Evolutionary conservation across 2,113 vertebrate species (phyloP).

Genomic region (Sarotherodon lohbergeri): DNA sequence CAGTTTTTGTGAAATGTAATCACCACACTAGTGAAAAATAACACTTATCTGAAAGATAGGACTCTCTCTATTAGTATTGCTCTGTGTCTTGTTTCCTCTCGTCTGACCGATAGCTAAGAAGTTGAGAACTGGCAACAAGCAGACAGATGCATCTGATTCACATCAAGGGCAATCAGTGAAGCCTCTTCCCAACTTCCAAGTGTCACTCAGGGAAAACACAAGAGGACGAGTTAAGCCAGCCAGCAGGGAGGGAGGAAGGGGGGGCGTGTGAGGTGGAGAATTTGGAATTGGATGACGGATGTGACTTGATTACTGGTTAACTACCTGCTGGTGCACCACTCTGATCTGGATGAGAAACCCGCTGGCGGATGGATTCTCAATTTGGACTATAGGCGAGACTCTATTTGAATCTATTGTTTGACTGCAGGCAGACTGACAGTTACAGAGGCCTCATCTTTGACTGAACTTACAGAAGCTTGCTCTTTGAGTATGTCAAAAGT

Average conservation of each 20-base stretch:
- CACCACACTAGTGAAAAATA: neutral
- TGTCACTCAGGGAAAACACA: conserved; percentile 43
- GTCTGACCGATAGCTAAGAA: neutral
- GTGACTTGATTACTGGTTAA: conserved; percentile 66
- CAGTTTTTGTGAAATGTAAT: neutral
- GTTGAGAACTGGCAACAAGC: conserved; percentile 28
- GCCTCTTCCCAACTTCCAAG: conserved; percentile 42
- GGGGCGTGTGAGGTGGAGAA: conserved; percentile 23
- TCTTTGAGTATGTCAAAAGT: neutral
- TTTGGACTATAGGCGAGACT: conserved; percentile 30
- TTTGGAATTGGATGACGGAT: conserved; percentile 61
- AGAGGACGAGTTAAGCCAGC: conserved; percentile 31
- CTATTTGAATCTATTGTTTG: conserved; percentile 50
- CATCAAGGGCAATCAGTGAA: conserved; percentile 56
- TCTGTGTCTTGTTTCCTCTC: neutral
- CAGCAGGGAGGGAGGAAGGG: neutral
- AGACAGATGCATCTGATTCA: conserved; percentile 47
- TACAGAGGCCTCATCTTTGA: neutral
- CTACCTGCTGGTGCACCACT: conserved; percentile 43
- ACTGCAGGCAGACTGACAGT: conserved; percentile 5
- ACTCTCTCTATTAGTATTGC: neutral
- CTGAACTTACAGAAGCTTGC: neutral
- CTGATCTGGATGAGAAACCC: conserved; percentile 31
- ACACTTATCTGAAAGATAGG: neutral
- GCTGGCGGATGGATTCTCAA: conserved; percentile 43